These are phyloP conservation scores for Limosa lapponica DNA, from an alignment of 2,797 vertebrate genomes.

Conservation along the genomic window DNA sequence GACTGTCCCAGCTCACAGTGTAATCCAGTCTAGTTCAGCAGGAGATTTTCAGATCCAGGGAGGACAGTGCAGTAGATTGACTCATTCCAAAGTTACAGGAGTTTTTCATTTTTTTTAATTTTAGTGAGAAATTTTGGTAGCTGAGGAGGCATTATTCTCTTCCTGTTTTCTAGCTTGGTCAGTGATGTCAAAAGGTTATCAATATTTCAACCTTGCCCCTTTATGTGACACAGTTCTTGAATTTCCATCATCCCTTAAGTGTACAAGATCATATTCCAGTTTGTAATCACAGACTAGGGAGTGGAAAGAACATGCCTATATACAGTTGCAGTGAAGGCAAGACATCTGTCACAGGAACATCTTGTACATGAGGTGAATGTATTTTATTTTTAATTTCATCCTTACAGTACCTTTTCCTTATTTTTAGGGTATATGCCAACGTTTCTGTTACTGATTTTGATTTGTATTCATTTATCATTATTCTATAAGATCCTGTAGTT, in stretches of 20 bases:
- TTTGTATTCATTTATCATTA: neutral
- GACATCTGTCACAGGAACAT: neutral
- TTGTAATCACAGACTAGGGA: slow-evolving; percentile 17
- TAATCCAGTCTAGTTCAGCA: neutral
- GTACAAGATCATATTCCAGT: slow-evolving; percentile 7
- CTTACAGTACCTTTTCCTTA: neutral
- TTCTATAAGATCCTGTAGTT: neutral
- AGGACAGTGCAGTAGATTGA: neutral
- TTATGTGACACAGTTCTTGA: slow-evolving; percentile 36
- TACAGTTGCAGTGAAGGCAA: neutral
- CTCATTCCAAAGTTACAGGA: neutral
- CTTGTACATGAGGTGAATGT: fast-evolving
- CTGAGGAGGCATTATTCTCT: neutral
- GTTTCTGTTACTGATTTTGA: neutral
- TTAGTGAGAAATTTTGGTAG: neutral
- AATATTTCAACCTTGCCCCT: slow-evolving; percentile 10
- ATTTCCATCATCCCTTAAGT: neutral
- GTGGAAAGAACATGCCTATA: slow-evolving; percentile 17
- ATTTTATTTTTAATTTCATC: neutral
- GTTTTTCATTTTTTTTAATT: neutral
- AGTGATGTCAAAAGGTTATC: neutral
- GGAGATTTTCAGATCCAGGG: neutral
- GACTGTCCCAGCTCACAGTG: neutral
- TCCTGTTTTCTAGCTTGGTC: neutral
- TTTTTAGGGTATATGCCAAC: neutral